Base-by-base conservation (phyloP, 2,888 invertebrate genomes). In the Epinotia bilunana region DNA sequence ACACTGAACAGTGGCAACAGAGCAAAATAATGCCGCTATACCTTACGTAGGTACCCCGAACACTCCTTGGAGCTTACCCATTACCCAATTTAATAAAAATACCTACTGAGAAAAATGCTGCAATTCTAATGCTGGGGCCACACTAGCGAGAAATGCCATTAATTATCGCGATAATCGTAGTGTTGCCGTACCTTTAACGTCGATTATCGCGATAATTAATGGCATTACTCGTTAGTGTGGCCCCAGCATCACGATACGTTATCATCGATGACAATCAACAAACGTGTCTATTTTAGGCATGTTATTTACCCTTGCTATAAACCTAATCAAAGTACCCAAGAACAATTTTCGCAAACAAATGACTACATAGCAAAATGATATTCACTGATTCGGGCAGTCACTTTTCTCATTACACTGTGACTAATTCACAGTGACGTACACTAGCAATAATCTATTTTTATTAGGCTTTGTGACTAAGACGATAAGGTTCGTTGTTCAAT, bases 401-500 rank as follows among this genome's bases (percentile, higher is more conserved):
- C 73, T 70, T 76, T 76, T 76, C 73, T 64, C 73, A 73, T 76
- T 76, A 73, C 60, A 73, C 28, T 43, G 57, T 73, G 76, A 76
- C 73, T 73, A 76, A 73, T 55, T 55, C 60, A 46, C 13, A 72
- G 18, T 55, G 71, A 72, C 67, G 55, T 65, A 75, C 61, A 74
- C 70, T 13, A 33, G 33, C 9, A 46, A 23, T n/a, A 65, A 65
- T 23, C 28, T n/a, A 33, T 65, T 57, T 73, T 49, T 58, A 67
- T 67, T 71, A 49, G 49, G 58, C 20, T 43, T 55, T 67, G 64
- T 75, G 72, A 72, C 71, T 67, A 65, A 75, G 46, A 55, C 16
- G 67, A 75, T 75, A 75, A 72, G 65, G 70, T 71, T 65, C 18
- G 43, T 55, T 61, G 62, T 61, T 67, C 61, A 18, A 53, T 60